Conservation (phyloP, 2,888 invertebrate species). For the Eurytoma adleriae region DNA sequence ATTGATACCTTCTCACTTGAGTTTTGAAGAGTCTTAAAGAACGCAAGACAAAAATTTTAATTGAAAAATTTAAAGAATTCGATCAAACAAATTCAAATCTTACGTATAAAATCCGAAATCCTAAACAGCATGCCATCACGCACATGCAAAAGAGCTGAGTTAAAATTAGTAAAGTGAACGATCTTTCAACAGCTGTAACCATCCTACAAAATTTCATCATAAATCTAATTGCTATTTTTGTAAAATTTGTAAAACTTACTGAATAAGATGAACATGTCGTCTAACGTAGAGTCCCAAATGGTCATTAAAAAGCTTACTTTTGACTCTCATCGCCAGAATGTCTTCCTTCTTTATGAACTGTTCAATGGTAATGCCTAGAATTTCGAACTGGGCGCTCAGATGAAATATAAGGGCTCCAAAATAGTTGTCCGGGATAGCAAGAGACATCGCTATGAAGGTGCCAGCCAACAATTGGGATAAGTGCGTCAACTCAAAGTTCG, state of each 20-base stretch:
- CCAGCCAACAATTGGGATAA: neutral
- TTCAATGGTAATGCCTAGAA: neutral
- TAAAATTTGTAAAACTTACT: neutral
- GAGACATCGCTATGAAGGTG: neutral
- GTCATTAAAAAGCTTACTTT: neutral
- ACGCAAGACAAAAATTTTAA: neutral
- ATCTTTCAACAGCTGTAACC: conserved; percentile 7
- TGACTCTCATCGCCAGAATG: neutral
- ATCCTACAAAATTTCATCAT: neutral
- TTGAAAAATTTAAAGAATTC: neutral
- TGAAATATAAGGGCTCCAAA: conserved; percentile 17
- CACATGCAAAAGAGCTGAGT: conserved; percentile 17
- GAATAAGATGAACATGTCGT: conserved; percentile 12
- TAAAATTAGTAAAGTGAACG: conserved; percentile 16
- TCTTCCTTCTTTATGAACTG: neutral
- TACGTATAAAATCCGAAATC: conserved; percentile 28
- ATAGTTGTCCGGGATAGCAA: neutral
- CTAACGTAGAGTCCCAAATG: neutral
- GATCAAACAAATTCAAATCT: neutral
- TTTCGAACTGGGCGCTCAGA: conserved; percentile 11
- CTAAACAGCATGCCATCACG: conserved; percentile 19
- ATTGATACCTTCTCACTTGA: neutral
- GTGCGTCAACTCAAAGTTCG: conserved; percentile 11
- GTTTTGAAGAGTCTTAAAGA: neutral
- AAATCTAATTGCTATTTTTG: no score